Conservation (phyloP, 2,888 invertebrate species). For the Hermodice carunculata region DNA sequence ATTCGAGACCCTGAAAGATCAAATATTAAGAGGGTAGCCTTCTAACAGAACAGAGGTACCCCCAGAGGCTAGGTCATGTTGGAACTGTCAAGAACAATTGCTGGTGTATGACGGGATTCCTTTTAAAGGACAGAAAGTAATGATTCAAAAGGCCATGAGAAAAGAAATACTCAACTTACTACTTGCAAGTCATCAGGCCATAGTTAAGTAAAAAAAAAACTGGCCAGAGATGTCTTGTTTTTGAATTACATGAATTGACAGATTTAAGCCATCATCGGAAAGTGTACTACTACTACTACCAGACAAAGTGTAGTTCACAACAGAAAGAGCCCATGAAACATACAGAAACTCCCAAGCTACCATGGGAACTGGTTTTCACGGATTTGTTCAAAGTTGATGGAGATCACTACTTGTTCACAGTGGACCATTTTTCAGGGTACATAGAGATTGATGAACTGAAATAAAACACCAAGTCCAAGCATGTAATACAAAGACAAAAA, state of each 20-base stretch:
- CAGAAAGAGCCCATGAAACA: too few species aligned
- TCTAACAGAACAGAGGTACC: too few species aligned
- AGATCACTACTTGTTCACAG: background rate
- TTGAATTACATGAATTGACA: too few species aligned
- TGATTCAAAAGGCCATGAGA: background rate
- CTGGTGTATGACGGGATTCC: too few species aligned
- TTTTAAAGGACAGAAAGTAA: too few species aligned
- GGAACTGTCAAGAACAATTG: too few species aligned
- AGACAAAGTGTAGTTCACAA: too few species aligned
- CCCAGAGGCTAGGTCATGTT: too few species aligned
- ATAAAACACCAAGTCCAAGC: background rate
- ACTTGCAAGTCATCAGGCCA: background rate
- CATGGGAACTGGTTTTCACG: too few species aligned
- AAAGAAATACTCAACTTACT: background rate
- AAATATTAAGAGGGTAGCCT: background rate
- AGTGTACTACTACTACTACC: too few species aligned
- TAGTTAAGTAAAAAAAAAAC: background rate
- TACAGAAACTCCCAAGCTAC: too few species aligned
- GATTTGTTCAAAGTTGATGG: slow-evolving; percentile 5
- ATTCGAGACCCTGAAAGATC: background rate
- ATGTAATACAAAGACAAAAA: background rate
- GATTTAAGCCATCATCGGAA: too few species aligned
- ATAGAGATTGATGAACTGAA: background rate
- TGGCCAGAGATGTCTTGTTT: slow-evolving; percentile 6
- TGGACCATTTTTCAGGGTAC: slow-evolving; percentile 1